Conservation (phyloP, 2,797 vertebrate species). For the Lophotriccus pileatus region DNA sequence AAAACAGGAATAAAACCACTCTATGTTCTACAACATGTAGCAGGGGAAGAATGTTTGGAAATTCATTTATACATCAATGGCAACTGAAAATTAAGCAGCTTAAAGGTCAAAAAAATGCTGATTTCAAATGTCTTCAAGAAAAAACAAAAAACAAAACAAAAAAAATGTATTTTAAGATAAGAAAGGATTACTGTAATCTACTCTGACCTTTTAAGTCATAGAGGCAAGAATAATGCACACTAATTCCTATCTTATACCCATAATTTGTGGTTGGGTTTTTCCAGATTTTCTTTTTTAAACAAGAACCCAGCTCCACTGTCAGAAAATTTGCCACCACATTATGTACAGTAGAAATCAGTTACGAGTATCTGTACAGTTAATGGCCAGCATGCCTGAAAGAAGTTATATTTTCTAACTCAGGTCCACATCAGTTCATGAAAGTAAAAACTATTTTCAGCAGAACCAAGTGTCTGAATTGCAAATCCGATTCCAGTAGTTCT, state of each 20-base stretch:
- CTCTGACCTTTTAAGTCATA: background rate
- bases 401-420: background rate
- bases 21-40: fast-evolving
- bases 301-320: background rate
- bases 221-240: background rate
- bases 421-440: background rate
- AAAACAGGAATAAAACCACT: background rate
- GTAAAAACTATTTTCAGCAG: background rate
- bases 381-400: background rate
- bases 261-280: background rate
- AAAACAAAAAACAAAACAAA: background rate
- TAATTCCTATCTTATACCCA: background rate
- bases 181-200: background rate
- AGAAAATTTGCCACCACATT: background rate
- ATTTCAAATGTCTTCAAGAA: background rate
- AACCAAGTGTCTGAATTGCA: background rate
- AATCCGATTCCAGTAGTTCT: background rate
- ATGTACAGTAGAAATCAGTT: background rate
- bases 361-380: background rate
- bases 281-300: background rate
- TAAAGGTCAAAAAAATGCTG: background rate
- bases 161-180: background rate
- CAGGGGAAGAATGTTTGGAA: background rate
- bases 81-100: background rate
- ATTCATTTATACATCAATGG: background rate